Base-by-base conservation (phyloP, 2,888 invertebrate species). In the Epistrophe eligans region DNA sequence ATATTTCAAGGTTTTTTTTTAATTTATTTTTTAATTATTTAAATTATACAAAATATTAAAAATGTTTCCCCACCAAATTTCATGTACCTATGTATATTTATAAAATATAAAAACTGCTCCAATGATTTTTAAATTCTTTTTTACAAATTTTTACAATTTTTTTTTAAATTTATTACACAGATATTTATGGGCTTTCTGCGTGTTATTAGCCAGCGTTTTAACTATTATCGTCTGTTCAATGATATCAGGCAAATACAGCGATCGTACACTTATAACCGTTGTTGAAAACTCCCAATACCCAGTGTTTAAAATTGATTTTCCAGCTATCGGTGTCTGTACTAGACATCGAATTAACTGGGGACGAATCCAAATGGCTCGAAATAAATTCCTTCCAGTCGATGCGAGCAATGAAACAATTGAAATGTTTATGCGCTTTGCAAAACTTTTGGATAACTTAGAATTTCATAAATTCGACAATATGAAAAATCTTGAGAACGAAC, bases 301-400 rank as follows among this genome's bases (percentile, higher is more conserved):
- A 0, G 90, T 92, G 0, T 90, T 90, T 38, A 90, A 89, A 19
- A 90, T 92, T 10, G 88, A 90, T 2, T 92, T 91, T 62, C 92
- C 92, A 4, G 90, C 92, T 0, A 89, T 92, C 15, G 92, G 91
- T 32, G 58, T 92, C 11, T 92, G 92, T 40, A 91, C 91, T 0
- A 89, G 88, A 79, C 90, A 90, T 79, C 91, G 91, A 43, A 88
- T 92, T 10, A 92, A 92, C 83, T 92, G 92, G 92, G 1, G 80
- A 17, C 90, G 91, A 8, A 84, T 89, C 4, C 64, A 90, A 1
- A 73, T 84, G 0, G 91, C 92, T 0, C 89, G 89, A 0, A 81
- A 89, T 4, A 90, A 91, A 13, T 92, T 92, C 79, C 79, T 92
- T 15, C 90, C 91, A 0, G 62, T 64, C 0, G 77, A 90, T n/a